Evolutionary conservation across 2,888 invertebrate genomes (phyloP).

Genomic region (Eupithecia subfuscata): DNA sequence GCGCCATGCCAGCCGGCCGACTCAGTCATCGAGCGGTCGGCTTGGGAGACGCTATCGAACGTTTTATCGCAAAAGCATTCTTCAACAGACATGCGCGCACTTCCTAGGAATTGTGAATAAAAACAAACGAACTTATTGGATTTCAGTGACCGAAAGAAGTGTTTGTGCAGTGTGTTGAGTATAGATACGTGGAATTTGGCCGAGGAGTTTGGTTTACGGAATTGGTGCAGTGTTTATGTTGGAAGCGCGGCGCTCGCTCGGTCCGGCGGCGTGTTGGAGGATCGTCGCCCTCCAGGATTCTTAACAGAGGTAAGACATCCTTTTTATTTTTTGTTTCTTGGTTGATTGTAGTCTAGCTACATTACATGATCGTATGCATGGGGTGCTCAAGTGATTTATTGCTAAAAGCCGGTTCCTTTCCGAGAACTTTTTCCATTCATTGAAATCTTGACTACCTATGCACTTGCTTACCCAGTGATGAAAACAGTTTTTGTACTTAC

Average conservation of each 20-base stretch:
- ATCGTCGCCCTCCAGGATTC: conserved; percentile 80
- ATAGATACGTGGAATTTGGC: conserved; percentile 49
- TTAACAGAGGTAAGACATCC: conserved; percentile 72
- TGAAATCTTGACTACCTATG: conserved; percentile 54
- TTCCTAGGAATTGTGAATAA: conserved; percentile 74
- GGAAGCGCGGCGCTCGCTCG: conserved; percentile 74
- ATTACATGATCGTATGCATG: not conserved
- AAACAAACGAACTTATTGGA: conserved; percentile 73
- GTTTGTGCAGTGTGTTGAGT: conserved; percentile 69
- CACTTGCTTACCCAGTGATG: not conserved
- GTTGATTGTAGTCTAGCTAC: conserved; percentile 1
- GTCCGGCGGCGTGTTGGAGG: conserved; percentile 71
- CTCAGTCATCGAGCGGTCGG: conserved; percentile 81
- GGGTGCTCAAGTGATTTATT: conserved; percentile 34
- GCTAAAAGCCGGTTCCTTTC: conserved; percentile 60
- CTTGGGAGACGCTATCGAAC: conserved; percentile 52
- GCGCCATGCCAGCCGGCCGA: conserved; percentile 31
- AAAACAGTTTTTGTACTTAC: not conserved
- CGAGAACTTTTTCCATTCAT: conserved; percentile 48
- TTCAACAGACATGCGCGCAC: conserved; percentile 74
- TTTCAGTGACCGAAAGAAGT: conserved; percentile 75
- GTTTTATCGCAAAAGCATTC: conserved; percentile 45
- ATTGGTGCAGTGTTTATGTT: conserved; percentile 83
- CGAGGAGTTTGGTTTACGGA: conserved; percentile 66
- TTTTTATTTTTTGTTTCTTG: conserved; percentile 53